These are phyloP conservation scores for Melanotaenia trifasciata DNA, from an alignment of 2,797 vertebrate genomes.

Conservation along the genomic window DNA sequence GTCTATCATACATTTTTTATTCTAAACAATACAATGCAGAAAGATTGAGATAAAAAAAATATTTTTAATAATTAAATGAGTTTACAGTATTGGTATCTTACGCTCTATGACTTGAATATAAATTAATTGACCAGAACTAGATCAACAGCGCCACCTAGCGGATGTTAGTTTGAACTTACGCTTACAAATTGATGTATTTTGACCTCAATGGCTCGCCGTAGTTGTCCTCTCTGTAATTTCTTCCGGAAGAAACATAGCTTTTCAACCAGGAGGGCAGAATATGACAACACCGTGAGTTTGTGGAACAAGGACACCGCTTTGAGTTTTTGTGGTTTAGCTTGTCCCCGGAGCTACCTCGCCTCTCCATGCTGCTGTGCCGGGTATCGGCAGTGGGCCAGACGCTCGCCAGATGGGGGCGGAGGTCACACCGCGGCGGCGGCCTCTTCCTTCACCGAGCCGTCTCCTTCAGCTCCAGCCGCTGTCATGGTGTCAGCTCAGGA, in stretches of 20 bases:
- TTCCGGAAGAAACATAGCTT: slow-evolving; percentile 67
- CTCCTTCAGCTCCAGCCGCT: slow-evolving; percentile 56
- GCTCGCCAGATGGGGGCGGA: slow-evolving; percentile 67
- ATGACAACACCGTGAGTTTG: not conserved
- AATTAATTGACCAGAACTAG: not conserved
- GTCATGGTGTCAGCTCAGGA: slow-evolving; percentile 45
- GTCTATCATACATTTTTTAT: too few species aligned
- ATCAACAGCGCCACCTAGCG: slow-evolving; percentile 2
- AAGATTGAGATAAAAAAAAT: too few species aligned
- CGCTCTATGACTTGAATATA: too few species aligned
- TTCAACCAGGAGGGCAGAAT: slow-evolving; percentile 24
- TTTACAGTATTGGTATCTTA: too few species aligned
- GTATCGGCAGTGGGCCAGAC: slow-evolving; percentile 56
- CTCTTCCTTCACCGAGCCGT: slow-evolving; percentile 64
- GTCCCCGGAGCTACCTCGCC: not conserved
- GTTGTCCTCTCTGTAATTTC: slow-evolving; percentile 49
- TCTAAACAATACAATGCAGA: too few species aligned
- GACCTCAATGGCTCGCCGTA: slow-evolving; percentile 56
- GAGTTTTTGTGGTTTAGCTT: not conserved
- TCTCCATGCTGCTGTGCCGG: slow-evolving; percentile 81
- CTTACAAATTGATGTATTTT: not conserved
- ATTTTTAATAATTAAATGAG: too few species aligned
- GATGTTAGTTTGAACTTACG: too few species aligned
- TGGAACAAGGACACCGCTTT: not conserved
- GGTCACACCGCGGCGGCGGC: slow-evolving; percentile 63